Evolutionary conservation across 2,797 vertebrate species (phyloP), one percentile per base, ranked within the genome.

Genomic region (Lepidocolaptes lacrymiger): DNA sequence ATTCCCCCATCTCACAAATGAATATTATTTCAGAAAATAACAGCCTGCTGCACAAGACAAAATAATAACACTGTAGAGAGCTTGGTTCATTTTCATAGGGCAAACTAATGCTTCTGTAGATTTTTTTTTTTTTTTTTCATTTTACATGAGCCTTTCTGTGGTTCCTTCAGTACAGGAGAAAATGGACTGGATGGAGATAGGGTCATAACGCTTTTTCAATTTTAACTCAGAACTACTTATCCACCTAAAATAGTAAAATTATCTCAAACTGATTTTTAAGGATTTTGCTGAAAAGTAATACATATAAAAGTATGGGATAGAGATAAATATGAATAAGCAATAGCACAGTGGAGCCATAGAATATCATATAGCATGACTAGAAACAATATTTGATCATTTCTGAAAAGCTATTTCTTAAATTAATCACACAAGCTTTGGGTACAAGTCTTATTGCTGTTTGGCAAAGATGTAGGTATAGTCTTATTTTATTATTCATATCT

Each of bases 351-450:
- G 27, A 85, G 74, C 67, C 68, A 75, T 24, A 73, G 58, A 77
- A 85, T 37, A 80, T 15, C 59, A 95, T 94, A 79, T 30, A 64
- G 48, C 11, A 1, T 80, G 66, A 92, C 68, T 87, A 91, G 88
- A 96, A 89, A 58, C 7, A 93, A 66, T 49, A 92, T 92, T 85
- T 93, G 23, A 49, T 26, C 6, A 41, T 84, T 81, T 92, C 77
- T 51, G 37, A 88, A 94, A 94, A 91, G 43, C 72, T 88, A 14
- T 91, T 94, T 95, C 90, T 94, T 93, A 89, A 96, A 96, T 94
- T 86, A 90, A 81, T 73, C 20, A 44, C 27, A 37, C 28, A 21
- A 5, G 56, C 7, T 72, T 61, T 24, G 83, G 32, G 34, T 85
- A 69, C 12, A 62, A 71, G 12, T 55, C 71, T 37, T 86, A 48